Evolutionary conservation across 1,140 invertebrate species (phyloP), one percentile per base, ranked within the genome.

Genomic region (Danaus melanippus): DNA sequence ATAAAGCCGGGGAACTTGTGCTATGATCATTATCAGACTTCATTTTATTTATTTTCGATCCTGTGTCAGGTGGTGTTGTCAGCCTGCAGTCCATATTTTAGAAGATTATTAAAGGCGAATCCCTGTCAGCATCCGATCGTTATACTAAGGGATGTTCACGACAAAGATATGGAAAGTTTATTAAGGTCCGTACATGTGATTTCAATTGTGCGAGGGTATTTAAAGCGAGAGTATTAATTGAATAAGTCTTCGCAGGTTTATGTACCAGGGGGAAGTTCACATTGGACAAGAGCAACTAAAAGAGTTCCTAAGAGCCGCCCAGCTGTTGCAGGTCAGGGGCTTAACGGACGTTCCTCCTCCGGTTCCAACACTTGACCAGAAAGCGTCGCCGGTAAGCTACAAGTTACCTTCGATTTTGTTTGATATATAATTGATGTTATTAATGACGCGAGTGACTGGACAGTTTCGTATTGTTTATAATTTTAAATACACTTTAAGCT

Each of bases 261-360:
- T 97, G 95, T 98, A 97, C 84, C 94, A 96, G 84, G 96, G 96
- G 44, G 96, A 97, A 88, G 96, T 98, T 4, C 93, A 96, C 79
- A 94, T 97, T 60, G 93, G 94, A 46, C 94, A 97, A 78, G 95
- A 97, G 71, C 94, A 96, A 69, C 87, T 98, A 62, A 90, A 92
- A 53, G 93, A 95, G 69, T 96, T 97, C 79, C 88, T 97, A 56
- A 93, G 95, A 81, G 96, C 95, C 43, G 96, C 96, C 17, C 95
- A 97, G 86, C 92, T 95, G 84, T 89, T 98, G 60, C 94, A 97
- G 87, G 93, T 98, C 4, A 90, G 95, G 69, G 96, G 96, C 1
- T 88, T 98, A 55, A 94, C 95, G 42, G 95, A 97, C 74, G 94
- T 96, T 43, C 91, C 92, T 42, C 91, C 91, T 59, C 91, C 88